Conservation (phyloP, 2,888 invertebrate species). For the Melipona bicolor region DNA sequence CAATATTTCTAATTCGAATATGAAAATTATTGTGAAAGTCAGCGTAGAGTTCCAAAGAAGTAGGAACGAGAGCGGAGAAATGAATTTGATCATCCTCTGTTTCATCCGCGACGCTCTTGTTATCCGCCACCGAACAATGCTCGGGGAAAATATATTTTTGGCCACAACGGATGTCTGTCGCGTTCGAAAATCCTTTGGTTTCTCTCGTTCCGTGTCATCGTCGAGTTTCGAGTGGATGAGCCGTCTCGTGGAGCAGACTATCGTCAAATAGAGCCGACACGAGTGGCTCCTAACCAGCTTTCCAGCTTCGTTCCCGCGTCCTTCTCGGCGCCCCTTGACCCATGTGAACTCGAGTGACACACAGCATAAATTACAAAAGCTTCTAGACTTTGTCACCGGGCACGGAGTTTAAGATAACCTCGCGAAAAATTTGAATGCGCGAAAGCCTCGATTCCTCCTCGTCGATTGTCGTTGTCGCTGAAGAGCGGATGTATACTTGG, state of each 20-base stretch:
- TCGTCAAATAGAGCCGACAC: conserved; percentile 62
- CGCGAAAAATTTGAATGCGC: conserved; percentile 13
- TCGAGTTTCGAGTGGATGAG: conserved; percentile 50
- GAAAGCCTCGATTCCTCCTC: background rate
- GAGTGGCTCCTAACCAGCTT: conserved; percentile 60
- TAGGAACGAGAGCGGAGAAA: background rate
- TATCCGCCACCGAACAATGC: background rate
- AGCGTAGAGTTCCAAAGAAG: background rate
- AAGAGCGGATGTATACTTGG: background rate
- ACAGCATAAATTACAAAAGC: conserved; percentile 54
- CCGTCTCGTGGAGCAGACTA: conserved; percentile 60
- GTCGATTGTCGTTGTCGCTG: background rate
- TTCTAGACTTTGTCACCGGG: conserved; percentile 38
- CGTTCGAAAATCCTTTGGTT: conserved; percentile 44
- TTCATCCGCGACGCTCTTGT: background rate
- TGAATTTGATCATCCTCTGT: background rate
- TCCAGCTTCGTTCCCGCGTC: conserved; percentile 49
- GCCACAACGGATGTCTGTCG: conserved; percentile 15
- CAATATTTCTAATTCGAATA: background rate
- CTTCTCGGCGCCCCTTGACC: conserved; percentile 52
- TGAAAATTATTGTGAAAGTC: background rate
- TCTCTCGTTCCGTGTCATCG: conserved; percentile 42
- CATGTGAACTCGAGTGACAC: conserved; percentile 48
- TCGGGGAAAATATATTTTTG: conserved; percentile 28
- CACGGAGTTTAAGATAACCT: conserved; percentile 36